Evolutionary conservation across 2,888 invertebrate genomes (phyloP), one percentile per base, ranked within the genome.

Genomic region (Mythimna vitellina): DNA sequence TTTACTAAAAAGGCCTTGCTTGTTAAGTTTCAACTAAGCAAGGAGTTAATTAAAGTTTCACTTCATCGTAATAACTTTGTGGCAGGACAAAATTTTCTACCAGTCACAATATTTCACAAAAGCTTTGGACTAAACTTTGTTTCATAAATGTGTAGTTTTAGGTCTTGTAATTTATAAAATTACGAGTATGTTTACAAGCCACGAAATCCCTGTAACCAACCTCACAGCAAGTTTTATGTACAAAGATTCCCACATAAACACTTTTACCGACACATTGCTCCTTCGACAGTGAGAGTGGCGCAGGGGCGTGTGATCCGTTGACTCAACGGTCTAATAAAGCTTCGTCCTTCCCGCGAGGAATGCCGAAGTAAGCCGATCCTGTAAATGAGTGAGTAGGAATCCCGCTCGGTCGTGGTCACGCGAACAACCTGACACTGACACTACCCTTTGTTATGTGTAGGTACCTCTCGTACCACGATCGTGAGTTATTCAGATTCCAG

Each of bases 291-390:
- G 84, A 83, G 78, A 87, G 82, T 83, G 76, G 49, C 54, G 71
- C 64, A 70, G 83, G 75, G 81, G 78, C 75, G 78, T 82, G 79
- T 85, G 82, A 87, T 87, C 79, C 72, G 80, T 84, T 84, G 86
- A 87, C 85, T 87, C 85, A 87, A 84, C 85, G 86, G 84, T 84
- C 87, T 87, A 91, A 93, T 94, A 93, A 92, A 93, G 89, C 87
- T 84, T 89, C 89, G 86, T 85, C 87, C 87, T 89, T 91, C 87
- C 88, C 89, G 82, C 79, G 82, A 89, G 91, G 92, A 94, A 94
- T 93, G 93, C 89, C 86, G 89, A 82, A 86, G 94, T 94, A 94
- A 94, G 90, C 85, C 89, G 94, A 95, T 94, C 92, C 89, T 87
- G 89, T 90, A 91, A 92, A 91, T 92, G 92, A 94, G 91, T 91